Percentiles rank a stretch among this genome's conserved stretches.
phyloP scores from a whole-genome alignment of 1,140 invertebrate genomes.

The Globodera rostochiensis region DNA sequence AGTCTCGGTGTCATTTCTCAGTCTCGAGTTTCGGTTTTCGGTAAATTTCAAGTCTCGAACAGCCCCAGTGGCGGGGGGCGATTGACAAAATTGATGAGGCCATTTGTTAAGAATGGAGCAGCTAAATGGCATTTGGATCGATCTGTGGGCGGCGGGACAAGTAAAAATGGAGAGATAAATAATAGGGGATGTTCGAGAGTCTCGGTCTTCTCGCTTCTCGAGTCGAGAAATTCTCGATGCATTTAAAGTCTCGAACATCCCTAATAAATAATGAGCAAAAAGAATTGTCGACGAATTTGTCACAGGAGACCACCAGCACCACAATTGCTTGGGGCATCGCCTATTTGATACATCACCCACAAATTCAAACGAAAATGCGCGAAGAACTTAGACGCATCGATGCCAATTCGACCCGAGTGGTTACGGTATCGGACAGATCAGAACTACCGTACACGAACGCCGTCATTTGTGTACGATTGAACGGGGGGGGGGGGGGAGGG shows the following conservation, averaged over 20 bases:
- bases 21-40: neutral
- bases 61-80: no score
- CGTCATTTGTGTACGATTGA: constrained; percentile 29
- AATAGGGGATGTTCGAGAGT: neutral
- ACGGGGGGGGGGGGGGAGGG: neutral
- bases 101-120: constrained; percentile 25
- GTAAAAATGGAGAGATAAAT: neutral
- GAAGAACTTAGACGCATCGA: constrained; percentile 28
- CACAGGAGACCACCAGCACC: constrained; percentile 79
- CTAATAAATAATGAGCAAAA: neutral
- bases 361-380: constrained; percentile 70
- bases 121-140: constrained; percentile 1
- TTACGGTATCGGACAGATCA: constrained; percentile 8
- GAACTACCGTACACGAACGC: constrained; percentile 32
- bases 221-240: neutral
- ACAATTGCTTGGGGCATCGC: constrained; percentile 83
- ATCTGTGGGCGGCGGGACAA: constrained; percentile 37
- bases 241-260: no score
- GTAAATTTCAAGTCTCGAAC: no score
- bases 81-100: neutral
- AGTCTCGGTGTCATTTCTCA: neutral
- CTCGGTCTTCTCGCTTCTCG: neutral
- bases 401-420: neutral
- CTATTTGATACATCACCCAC: constrained; percentile 76
- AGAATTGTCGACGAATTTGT: neutral